Percentiles rank a stretch among this genome's conserved stretches.
phyloP scores from a whole-genome alignment of 2,888 invertebrate species.

The Nymphalis urticae region DNA sequence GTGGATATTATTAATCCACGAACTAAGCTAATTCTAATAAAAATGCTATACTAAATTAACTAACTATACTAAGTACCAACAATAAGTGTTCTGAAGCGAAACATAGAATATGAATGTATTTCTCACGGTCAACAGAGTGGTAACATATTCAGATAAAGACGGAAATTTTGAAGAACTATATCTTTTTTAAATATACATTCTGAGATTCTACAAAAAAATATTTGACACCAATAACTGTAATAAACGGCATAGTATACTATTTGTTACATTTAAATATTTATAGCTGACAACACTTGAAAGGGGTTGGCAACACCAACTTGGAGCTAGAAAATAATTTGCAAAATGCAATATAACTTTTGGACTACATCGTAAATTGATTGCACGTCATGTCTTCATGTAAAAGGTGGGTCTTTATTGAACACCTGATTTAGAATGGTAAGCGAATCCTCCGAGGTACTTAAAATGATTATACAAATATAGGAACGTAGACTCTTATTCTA shows the following conservation, averaged over 20 bases:
- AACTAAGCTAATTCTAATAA: conserved; percentile 51
- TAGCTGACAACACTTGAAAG: neutral
- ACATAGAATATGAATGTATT: conserved; percentile 33
- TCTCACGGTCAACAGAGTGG: conserved; percentile 38
- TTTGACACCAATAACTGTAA: neutral
- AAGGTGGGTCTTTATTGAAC: conserved; percentile 20
- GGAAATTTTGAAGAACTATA: conserved; percentile 1
- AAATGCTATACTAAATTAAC: conserved; percentile 46
- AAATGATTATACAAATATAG: conserved; percentile 56
- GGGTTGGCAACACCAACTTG: too few species aligned
- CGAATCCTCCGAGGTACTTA: conserved; percentile 42
- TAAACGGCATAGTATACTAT: neutral
- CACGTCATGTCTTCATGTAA: conserved; percentile 9
- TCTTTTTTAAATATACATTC: neutral
- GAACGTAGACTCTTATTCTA: conserved; percentile 64
- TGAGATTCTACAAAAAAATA: conserved; percentile 39
- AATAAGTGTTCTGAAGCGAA: conserved; percentile 41
- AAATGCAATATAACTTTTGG: too few species aligned
- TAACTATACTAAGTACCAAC: conserved; percentile 65
- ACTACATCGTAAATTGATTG: neutral
- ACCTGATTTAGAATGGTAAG: conserved; percentile 14
- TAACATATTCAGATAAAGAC: conserved; percentile 9
- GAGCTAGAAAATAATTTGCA: too few species aligned
- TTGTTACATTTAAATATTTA: neutral
- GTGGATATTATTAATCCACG: conserved; percentile 85